Percentiles rank a stretch among this genome's conserved stretches.
These are phyloP conservation scores for Xylophagus ater DNA, from an alignment of 2,888 invertebrate genomes.

Conservation along the genomic window DNA sequence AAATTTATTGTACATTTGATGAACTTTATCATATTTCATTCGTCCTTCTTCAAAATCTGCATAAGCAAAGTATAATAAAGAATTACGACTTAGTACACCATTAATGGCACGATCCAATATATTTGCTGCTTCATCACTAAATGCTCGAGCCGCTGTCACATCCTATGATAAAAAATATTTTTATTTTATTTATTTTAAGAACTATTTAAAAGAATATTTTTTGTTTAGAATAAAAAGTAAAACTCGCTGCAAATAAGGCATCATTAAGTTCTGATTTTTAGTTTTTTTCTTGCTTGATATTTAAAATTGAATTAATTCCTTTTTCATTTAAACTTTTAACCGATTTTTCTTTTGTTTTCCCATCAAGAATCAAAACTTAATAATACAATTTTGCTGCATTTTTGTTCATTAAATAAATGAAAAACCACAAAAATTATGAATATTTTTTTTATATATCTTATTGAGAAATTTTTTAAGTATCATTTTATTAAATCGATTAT, in stretches of 20 bases:
- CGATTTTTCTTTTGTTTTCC: too few species aligned
- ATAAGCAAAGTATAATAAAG: constrained; percentile 92
- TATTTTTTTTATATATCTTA: too few species aligned
- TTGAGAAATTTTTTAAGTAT: too few species aligned
- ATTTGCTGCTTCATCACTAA: constrained; percentile 88
- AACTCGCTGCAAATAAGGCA: constrained; percentile 27
- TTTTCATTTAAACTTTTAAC: too few species aligned
- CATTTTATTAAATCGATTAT: too few species aligned
- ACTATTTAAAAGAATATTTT: background rate
- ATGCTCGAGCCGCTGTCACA: constrained; percentile 81
- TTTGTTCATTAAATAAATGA: constrained; percentile 16
- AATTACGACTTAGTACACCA: constrained; percentile 79
- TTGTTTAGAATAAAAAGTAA: constrained; percentile 22
- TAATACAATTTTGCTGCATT: constrained; percentile 20
- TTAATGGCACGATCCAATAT: constrained; percentile 91
- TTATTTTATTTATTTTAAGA: constrained; percentile 1
- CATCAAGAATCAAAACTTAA: constrained; percentile 5
- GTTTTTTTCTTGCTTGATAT: constrained; percentile 3
- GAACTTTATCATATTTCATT: constrained; percentile 90
- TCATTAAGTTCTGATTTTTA: constrained; percentile 29
- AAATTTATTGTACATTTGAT: constrained; percentile 88
- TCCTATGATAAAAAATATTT: constrained; percentile 50
- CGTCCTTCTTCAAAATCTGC: constrained; percentile 98
- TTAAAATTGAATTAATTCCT: too few species aligned
- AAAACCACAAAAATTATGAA: constrained; percentile 7